Conservation (phyloP, 2,797 vertebrate genomes). For the Chelon labrosus region DNA sequence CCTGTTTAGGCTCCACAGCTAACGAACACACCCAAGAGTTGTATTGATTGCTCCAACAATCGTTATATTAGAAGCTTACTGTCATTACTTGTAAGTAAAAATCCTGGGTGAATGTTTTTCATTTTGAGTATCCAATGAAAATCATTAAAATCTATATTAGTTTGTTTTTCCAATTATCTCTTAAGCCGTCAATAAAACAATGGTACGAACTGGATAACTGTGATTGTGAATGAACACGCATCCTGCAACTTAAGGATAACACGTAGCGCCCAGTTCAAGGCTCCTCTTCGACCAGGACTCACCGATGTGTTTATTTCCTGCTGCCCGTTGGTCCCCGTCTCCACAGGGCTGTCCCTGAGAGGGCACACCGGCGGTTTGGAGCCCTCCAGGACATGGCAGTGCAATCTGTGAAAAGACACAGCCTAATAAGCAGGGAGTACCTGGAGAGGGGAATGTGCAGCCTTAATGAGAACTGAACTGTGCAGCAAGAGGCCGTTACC, state of each 20-base stretch:
- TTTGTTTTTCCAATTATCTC: too few relatives aligned
- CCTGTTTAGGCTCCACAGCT: neutral
- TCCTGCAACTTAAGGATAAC: neutral
- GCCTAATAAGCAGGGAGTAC: slow-evolving; percentile 22
- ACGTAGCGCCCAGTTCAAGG: neutral
- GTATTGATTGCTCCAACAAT: neutral
- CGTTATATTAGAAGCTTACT: neutral
- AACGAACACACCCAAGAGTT: neutral
- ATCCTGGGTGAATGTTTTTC: too few relatives aligned
- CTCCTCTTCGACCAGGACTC: slow-evolving; percentile 43
- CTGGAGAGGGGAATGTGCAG: slow-evolving; percentile 2
- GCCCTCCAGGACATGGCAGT: slow-evolving; percentile 92
- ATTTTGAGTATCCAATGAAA: too few relatives aligned
- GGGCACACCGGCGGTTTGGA: slow-evolving; percentile 81
- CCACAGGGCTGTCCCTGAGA: slow-evolving; percentile 80
- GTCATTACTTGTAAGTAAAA: too few relatives aligned
- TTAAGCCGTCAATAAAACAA: too few relatives aligned
- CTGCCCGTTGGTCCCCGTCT: slow-evolving; percentile 82
- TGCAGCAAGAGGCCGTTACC: neutral
- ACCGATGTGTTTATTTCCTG: slow-evolving; percentile 89
- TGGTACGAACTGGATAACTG: too few relatives aligned
- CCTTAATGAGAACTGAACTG: neutral
- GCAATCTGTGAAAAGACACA: slow-evolving; percentile 85
- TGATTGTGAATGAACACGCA: neutral
- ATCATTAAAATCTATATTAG: too few relatives aligned